These are phyloP conservation scores for Eretmochelys imbricata DNA, from an alignment of 2,113 vertebrate species.

Conservation along the genomic window DNA sequence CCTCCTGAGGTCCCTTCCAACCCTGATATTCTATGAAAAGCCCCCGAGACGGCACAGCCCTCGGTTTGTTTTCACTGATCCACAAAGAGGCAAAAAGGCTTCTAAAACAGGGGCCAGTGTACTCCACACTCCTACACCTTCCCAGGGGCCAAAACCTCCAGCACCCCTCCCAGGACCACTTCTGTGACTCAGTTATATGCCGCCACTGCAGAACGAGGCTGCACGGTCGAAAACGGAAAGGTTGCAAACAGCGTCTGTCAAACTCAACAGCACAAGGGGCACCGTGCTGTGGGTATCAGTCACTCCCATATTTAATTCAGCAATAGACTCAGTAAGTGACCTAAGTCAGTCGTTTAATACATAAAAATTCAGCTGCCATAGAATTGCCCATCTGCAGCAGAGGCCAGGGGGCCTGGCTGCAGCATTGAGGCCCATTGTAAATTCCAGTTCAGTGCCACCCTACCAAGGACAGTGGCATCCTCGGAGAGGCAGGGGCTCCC, in stretches of 20 bases:
- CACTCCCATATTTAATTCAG: background rate
- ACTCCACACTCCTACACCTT: background rate
- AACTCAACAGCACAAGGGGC: background rate
- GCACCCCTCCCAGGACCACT: background rate
- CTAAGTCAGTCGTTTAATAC: background rate
- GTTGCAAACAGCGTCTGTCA: background rate
- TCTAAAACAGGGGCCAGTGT: background rate
- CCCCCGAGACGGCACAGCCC: background rate
- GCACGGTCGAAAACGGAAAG: background rate
- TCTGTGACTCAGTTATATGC: background rate
- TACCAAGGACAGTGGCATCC: background rate
- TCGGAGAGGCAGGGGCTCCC: accelerated
- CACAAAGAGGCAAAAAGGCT: background rate
- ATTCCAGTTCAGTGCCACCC: background rate
- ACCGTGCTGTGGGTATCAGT: background rate
- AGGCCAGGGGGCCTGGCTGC: background rate
- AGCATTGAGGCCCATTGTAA: background rate
- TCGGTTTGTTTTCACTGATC: background rate
- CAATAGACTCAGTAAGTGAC: background rate
- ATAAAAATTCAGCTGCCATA: background rate
- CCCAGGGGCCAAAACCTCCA: background rate
- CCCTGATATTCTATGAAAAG: background rate
- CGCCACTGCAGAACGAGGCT: background rate
- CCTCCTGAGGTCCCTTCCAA: too few species aligned
- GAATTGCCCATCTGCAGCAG: background rate